Base-by-base conservation (phyloP, 2,888 invertebrate species). In the Philereme transversata region DNA sequence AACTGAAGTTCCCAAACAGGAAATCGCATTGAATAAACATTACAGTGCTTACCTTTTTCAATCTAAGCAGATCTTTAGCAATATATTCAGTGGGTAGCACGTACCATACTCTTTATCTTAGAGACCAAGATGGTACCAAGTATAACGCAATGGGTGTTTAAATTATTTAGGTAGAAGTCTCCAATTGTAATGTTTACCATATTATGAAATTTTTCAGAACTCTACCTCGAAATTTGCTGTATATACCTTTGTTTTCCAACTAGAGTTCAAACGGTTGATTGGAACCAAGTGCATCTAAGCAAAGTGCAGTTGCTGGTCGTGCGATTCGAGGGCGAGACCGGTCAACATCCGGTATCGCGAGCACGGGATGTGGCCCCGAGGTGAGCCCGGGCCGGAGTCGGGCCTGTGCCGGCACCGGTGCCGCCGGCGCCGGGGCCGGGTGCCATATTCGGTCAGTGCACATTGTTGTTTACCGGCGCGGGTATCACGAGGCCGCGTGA, bases 401-500 rank as follows among this genome's bases (percentile, higher is more conserved):
- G 77, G 78, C 77, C 77, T 74, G 56, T 63, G 76, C 77, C 74
- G 77, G 74, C 78, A 74, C 77, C 81, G 83, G 82, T 22, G 22
- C 22, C 22, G 86, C 84, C 79, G 82, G 78, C 79, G 74, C 76
- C 76, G 76, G 77, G 73, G 79, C 78, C 82, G 86, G 84, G 86
- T 90, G 88, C 91, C 90, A 87, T 91, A 90, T 90, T 90, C 90
- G 91, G 91, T 90, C 91, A 91, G 88, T 90, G 90, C 88, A 91
- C 90, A 90, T 84, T 86, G 89, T 90, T 91, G 91, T 91, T 91
- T 91, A 90, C 90, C 89, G 90, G 90, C 91, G 92, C 92, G 87
- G 64, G 87, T 93, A 93, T 92, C 93, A 89, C 93, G 93, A 88
- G 93, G 93, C 93, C 93, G 93, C 84, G 93, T 93, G 93, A 93